phyloP scores from a whole-genome alignment of 1,140 invertebrate species.

The Telenomus remus region DNA sequence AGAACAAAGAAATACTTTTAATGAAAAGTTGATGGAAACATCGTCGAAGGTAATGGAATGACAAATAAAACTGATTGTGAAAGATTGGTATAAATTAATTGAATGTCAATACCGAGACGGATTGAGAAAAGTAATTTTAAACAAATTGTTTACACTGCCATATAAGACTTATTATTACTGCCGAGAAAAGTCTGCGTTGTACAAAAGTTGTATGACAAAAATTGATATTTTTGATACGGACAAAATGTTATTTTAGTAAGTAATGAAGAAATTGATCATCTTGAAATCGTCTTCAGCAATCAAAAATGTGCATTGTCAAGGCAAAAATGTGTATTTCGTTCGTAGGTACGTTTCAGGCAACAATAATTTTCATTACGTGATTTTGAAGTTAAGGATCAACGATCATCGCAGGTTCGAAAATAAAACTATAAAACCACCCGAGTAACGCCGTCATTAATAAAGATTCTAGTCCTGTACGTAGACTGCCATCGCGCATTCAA shows the following conservation, averaged over 20 bases:
- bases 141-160: no score
- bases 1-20: no score
- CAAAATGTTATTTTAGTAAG: no score
- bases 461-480: constrained; percentile 64
- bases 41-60: no score
- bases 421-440: constrained; percentile 13
- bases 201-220: constrained; percentile 13
- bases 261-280: no score
- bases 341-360: no score
- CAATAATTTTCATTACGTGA: not conserved
- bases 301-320: not conserved
- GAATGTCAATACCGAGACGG: no score
- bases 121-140: no score
- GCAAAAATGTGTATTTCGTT: not conserved
- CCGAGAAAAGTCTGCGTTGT: not conserved
- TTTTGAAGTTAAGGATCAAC: constrained; percentile 30
- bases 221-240: not conserved
- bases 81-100: no score
- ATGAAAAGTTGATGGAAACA: no score
- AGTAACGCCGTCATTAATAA: constrained; percentile 47
- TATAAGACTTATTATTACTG: no score
- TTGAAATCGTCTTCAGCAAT: not conserved
- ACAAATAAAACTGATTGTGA: no score
- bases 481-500: constrained; percentile 23
- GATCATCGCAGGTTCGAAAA: constrained; percentile 38